Conservation (phyloP, 2,797 vertebrate species). For the Synanceia verrucosa region DNA sequence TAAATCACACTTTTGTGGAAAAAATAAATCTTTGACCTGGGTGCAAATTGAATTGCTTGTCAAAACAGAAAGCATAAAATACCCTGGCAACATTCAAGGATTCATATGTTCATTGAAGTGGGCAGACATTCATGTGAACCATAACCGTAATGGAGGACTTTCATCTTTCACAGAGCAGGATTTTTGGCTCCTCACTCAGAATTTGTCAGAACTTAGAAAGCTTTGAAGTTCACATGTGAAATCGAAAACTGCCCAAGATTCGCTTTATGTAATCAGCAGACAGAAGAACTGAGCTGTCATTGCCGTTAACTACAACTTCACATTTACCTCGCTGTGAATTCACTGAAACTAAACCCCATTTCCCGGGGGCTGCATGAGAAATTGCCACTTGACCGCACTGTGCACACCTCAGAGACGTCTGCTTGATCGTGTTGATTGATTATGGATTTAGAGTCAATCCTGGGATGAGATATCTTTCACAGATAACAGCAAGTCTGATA, state of each 20-base stretch:
- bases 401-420: slow-evolving; percentile 18
- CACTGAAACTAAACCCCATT: slow-evolving; percentile 37
- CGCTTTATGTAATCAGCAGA: slow-evolving; percentile 46
- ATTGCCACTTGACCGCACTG: slow-evolving; percentile 32
- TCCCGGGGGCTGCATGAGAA: slow-evolving; percentile 30
- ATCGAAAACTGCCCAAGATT: slow-evolving; percentile 46
- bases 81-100: neutral
- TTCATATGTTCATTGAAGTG: slow-evolving; percentile 27
- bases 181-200: slow-evolving; percentile 47
- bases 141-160: slow-evolving; percentile 46
- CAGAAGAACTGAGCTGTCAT: slow-evolving; percentile 38
- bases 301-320: slow-evolving; percentile 41
- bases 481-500: slow-evolving; percentile 20
- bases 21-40: slow-evolving; percentile 12
- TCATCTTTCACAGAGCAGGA: slow-evolving; percentile 56
- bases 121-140: slow-evolving; percentile 32
- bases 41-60: slow-evolving; percentile 17
- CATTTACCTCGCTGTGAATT: slow-evolving; percentile 18
- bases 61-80: slow-evolving; percentile 24
- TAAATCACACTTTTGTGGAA: slow-evolving; percentile 10
- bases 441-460: slow-evolving; percentile 33
- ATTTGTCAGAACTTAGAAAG: slow-evolving; percentile 38
- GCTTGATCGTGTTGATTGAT: slow-evolving; percentile 45
- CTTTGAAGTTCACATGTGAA: slow-evolving; percentile 68
- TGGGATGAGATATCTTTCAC: slow-evolving; percentile 23